These are phyloP conservation scores for Amiota minor DNA, from an alignment of 2,888 invertebrate genomes.

Conservation along the genomic window DNA sequence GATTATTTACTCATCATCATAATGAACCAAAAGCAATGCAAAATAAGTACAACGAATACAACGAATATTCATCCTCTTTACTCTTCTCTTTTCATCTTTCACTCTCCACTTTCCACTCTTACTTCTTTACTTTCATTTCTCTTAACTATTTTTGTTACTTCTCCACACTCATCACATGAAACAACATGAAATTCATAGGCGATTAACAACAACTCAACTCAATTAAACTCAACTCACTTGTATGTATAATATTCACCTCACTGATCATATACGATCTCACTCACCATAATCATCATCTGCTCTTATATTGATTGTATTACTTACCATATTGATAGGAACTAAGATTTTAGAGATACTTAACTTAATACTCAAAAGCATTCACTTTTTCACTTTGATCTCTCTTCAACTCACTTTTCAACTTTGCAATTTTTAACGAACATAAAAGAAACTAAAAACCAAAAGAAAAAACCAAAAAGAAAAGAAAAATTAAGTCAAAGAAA, in stretches of 20 bases:
- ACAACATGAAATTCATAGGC: background rate
- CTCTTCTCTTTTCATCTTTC: background rate
- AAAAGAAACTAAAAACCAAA: background rate
- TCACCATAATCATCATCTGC: background rate
- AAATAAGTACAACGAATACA: slow-evolving; percentile 20
- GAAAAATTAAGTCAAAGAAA: slow-evolving; percentile 50
- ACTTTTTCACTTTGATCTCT: slow-evolving; percentile 47
- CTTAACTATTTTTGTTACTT: background rate
- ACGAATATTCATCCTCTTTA: slow-evolving; percentile 3
- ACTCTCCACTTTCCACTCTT: background rate
- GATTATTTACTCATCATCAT: background rate
- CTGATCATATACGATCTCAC: background rate
- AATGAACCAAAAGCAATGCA: slow-evolving; percentile 6
- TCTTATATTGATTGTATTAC: slow-evolving; percentile 2
- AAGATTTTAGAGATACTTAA: background rate
- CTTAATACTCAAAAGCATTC: slow-evolving; percentile 34
- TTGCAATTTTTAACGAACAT: slow-evolving; percentile 31
- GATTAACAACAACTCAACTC: too few species aligned
- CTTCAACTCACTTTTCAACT: slow-evolving; percentile 35
- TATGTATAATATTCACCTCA: slow-evolving; percentile 6
- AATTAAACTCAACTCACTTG: background rate
- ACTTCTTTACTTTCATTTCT: background rate
- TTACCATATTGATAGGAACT: background rate
- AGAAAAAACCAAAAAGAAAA: slow-evolving; percentile 39
- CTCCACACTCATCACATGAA: background rate